Evolutionary conservation across 2,888 invertebrate species (phyloP).

Genomic region (Gisinianus flammeolus): DNA sequence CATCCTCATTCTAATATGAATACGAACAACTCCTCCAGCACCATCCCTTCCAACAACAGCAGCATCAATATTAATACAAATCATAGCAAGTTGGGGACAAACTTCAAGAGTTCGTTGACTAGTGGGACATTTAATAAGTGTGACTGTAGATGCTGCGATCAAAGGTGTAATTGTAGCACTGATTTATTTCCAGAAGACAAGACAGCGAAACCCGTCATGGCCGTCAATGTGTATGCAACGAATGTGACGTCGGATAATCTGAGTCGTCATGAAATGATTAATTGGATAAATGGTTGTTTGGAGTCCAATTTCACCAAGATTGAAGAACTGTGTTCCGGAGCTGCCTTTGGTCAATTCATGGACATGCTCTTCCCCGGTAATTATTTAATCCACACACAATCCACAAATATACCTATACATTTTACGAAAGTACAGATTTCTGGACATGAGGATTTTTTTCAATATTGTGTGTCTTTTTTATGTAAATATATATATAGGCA

Average conservation of each 20-base stretch:
- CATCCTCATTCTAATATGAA: too few relatives aligned
- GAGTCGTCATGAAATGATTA: slow-evolving; percentile 96
- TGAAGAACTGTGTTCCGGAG: slow-evolving; percentile 97
- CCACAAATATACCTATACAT: background rate
- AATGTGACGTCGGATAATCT: slow-evolving; percentile 97
- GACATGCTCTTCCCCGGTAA: slow-evolving; percentile 94
- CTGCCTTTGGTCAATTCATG: slow-evolving; percentile 99
- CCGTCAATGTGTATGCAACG: slow-evolving; percentile 97
- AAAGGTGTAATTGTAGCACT: slow-evolving; percentile 52
- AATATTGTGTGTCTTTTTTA: background rate
- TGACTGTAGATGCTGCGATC: slow-evolving; percentile 53
- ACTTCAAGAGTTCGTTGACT: background rate
- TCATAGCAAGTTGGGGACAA: background rate
- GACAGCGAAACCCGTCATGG: too few relatives aligned
- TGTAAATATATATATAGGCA: slow-evolving; percentile 59
- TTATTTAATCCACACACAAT: slow-evolving; percentile 39
- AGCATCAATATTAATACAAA: background rate
- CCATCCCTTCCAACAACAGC: too few relatives aligned
- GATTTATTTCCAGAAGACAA: slow-evolving; percentile 28
- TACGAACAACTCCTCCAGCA: too few relatives aligned
- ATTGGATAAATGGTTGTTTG: slow-evolving; percentile 98
- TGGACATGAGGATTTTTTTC: background rate
- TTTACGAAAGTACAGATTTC: too few relatives aligned
- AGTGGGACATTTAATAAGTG: slow-evolving; percentile 34
- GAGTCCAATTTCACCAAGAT: slow-evolving; percentile 93